A percentile compares a stretch with the other conserved stretches of the same genome.
phyloP scores from a whole-genome alignment of 2,888 invertebrate species.

The Ophion ventricosus region DNA sequence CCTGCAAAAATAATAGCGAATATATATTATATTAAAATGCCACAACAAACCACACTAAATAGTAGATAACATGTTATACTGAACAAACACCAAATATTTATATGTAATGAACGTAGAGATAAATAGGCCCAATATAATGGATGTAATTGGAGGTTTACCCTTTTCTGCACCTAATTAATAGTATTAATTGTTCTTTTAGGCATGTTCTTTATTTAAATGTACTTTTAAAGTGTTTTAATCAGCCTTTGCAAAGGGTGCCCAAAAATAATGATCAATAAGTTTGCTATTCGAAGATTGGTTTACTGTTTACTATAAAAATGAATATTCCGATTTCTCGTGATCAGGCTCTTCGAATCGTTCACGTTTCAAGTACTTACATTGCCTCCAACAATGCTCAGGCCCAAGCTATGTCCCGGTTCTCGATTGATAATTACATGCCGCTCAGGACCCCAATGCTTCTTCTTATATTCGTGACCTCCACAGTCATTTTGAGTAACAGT shows the following conservation, averaged over 20 bases:
- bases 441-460: conserved; percentile 93
- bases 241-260: neutral
- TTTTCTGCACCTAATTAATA: neutral
- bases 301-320: neutral
- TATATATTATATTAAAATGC: neutral
- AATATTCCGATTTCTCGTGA: neutral
- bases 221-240: neutral
- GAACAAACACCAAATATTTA: neutral
- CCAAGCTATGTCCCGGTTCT: conserved; percentile 92
- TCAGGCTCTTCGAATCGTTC: neutral
- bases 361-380: conserved; percentile 86
- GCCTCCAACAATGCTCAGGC: conserved; percentile 98
- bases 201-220: neutral
- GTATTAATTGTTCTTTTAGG: neutral
- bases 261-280: neutral
- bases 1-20: conserved; percentile 83
- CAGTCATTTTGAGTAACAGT: conserved; percentile 81
- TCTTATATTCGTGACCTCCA: conserved; percentile 84
- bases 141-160: neutral
- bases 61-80: neutral
- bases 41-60: neutral
- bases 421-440: conserved; percentile 90
- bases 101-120: neutral
- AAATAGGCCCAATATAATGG: neutral
- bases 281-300: neutral